A percentile compares a stretch with the other conserved stretches of the same genome.
phyloP scores from a whole-genome alignment of 1,140 invertebrate genomes.

The Gryon sp. region DNA sequence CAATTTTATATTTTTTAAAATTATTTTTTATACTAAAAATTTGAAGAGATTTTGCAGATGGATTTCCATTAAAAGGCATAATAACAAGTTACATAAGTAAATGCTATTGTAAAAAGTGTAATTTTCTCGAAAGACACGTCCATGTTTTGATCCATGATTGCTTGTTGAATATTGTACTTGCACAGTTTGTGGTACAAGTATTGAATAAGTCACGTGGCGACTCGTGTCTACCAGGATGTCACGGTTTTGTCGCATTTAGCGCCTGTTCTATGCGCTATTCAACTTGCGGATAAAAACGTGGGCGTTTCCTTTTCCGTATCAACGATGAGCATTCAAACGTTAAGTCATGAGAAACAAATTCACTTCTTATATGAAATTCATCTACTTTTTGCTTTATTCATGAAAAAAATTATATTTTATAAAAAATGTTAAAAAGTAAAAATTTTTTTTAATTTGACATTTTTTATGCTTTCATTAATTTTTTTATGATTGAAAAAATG shows the following conservation, averaged over 20 bases:
- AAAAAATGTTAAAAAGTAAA: too few relatives aligned
- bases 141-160: conserved; percentile 50
- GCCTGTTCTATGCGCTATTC: conserved; percentile 67
- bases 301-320: conserved; percentile 69
- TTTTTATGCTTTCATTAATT: too few relatives aligned
- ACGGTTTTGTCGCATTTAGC: conserved; percentile 73
- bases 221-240: conserved; percentile 74
- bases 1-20: too few relatives aligned
- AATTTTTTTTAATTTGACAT: too few relatives aligned
- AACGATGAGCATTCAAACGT: conserved; percentile 55
- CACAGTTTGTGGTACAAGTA: conserved; percentile 60
- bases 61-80: too few relatives aligned
- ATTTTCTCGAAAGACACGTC: conserved; percentile 32
- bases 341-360: conserved; percentile 64
- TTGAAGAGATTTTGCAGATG: too few relatives aligned
- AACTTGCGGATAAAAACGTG: conserved; percentile 66
- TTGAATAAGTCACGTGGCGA: conserved; percentile 72
- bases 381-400: not conserved
- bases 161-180: conserved; percentile 48
- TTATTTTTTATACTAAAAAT: too few relatives aligned
- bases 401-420: not conserved
- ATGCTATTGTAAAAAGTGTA: not conserved
- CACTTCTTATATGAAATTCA: conserved; percentile 11
- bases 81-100: conserved; percentile 9
- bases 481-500: too few relatives aligned